Evolutionary conservation across 2,888 invertebrate species (phyloP), one percentile per base, ranked within the genome.

Genomic region (Drosophila pseudotalamancana): DNA sequence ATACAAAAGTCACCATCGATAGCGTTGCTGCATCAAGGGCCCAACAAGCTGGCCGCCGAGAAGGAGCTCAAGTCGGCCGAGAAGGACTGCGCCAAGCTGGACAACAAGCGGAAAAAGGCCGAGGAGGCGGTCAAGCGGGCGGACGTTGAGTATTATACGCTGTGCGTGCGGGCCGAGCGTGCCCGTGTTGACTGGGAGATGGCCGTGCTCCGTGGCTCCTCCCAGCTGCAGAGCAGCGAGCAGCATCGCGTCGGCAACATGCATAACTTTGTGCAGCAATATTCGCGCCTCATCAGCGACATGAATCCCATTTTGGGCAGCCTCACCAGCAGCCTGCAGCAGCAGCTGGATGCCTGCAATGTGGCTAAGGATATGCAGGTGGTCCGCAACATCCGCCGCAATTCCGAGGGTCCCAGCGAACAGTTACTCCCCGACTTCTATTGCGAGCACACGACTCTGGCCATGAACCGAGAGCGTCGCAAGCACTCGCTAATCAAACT

Each of bases 381-480:
- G 35, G 89, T 91, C 11, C 91, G 91, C 59, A 91, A 91, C 60
- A 91, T 91, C 3, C 82, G 91, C 0, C 86, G 90, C 49, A 89
- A 90, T 46, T 89, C 91, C 0, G 93, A 93, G 31, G 94, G 93
- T 0, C 93, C 94, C 42, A 93, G 93, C 75, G 98, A 98, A 88
- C 98, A 98, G 90, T 92, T 97, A 50, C 92, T 98, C 68, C 97
- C 98, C 0, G 98, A 98, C 92, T 98, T 97, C 92, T 98, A 98
- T 92, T 97, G 98, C 83, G 98, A 98, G 90, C 98, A 98, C 92
- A 95, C 96, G 72, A 97, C 97, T 1, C 93, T 98, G 81, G 96
- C 96, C 23, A 98, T 98, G 98, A 98, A 98, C 90, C 93, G 95
- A 51, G 98, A 97, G 88, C 92, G 98, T 65, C 93, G 98, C 84